Conservation (phyloP, 2,113 vertebrate genomes). For the Hassar affinis region DNA sequence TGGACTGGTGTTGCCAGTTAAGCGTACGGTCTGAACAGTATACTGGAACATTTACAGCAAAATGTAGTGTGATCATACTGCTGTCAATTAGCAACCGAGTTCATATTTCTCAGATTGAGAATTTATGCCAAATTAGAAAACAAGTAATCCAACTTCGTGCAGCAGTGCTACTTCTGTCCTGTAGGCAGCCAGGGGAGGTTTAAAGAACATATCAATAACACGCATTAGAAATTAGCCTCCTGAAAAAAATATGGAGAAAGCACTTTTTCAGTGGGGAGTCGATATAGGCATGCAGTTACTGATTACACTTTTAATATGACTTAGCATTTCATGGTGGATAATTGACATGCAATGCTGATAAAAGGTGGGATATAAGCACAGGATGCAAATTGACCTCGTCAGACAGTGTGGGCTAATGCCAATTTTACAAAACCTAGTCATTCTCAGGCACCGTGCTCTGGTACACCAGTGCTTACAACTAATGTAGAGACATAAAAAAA, state of each 20-base stretch:
- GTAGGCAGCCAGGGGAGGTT: background rate
- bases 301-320: background rate
- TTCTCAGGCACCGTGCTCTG: constrained; percentile 45
- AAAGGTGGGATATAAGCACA: background rate
- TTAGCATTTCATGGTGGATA: background rate
- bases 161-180: background rate
- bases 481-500: constrained; percentile 30
- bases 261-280: background rate
- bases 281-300: background rate
- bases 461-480: constrained; percentile 54
- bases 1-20: constrained; percentile 18
- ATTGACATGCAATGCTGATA: background rate
- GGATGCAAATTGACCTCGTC: background rate
- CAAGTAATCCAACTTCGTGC: too few relatives aligned
- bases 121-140: background rate
- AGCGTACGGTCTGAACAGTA: background rate
- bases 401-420: background rate
- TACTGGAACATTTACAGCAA: background rate
- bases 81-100: constrained; percentile 5
- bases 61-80: constrained; percentile 26
- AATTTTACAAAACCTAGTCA: background rate
- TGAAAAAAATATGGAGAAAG: background rate
- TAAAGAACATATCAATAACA: background rate
- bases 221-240: background rate
- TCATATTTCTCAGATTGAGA: background rate